These are phyloP conservation scores for Hippoglossus stenolepis DNA, from an alignment of 2,113 vertebrate genomes.

Conservation along the genomic window DNA sequence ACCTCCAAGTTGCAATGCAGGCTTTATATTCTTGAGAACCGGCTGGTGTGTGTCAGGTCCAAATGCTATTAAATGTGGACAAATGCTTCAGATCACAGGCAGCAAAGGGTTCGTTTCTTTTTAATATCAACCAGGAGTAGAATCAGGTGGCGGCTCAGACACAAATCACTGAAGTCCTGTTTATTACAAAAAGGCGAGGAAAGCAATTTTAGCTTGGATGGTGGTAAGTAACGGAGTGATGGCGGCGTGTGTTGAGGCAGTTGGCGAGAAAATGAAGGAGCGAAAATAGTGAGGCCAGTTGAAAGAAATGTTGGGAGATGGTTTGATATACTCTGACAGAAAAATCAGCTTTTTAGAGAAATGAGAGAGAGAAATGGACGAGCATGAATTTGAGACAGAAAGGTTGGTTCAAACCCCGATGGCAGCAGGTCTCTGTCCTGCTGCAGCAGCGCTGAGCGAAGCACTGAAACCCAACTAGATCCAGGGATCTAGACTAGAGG, in stretches of 20 bases:
- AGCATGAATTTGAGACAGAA: conserved; percentile 28
- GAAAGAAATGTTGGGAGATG: conserved; percentile 37
- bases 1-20: not conserved
- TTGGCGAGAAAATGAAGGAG: conserved; percentile 33
- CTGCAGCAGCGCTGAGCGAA: conserved; percentile 31
- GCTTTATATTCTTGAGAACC: conserved; percentile 10
- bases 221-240: conserved; percentile 13
- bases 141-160: conserved; percentile 65
- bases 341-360: conserved; percentile 22
- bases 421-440: conserved; percentile 30
- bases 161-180: conserved; percentile 65
- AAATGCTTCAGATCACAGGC: conserved; percentile 46
- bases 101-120: conserved; percentile 59
- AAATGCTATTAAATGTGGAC: conserved; percentile 61
- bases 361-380: conserved; percentile 17
- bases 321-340: conserved; percentile 42
- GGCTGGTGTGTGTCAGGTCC: conserved; percentile 12
- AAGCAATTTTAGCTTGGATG: conserved; percentile 51
- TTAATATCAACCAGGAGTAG: conserved; percentile 67
- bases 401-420: conserved; percentile 27
- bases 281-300: conserved; percentile 8
- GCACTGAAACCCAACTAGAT: conserved; percentile 13
- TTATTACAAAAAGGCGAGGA: conserved; percentile 60
- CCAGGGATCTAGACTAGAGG: not conserved
- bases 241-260: conserved; percentile 39